A percentile compares a stretch with the other conserved stretches of the same genome.
Conservation (phyloP, 2,888 invertebrate species). For the Nebria salina region DNA sequence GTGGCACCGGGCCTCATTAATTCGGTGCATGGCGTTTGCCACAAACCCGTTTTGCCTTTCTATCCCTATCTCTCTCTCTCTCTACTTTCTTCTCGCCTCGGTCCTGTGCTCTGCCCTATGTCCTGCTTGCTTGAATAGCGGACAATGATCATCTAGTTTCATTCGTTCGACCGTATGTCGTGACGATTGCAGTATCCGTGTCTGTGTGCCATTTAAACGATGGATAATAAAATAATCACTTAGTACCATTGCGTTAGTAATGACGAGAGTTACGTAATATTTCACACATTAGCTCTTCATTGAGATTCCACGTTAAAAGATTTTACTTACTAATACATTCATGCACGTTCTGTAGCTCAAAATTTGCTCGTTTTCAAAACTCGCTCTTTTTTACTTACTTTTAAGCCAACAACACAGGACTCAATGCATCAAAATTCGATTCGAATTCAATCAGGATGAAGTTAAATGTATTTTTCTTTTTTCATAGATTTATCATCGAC, state of each 20-base stretch:
- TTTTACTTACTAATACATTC: no score
- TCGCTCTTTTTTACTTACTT: no score
- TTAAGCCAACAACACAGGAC: no score
- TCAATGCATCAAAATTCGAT: no score
- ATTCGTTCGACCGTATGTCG: neutral
- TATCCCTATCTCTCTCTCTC: neutral
- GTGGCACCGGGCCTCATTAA: slow-evolving; percentile 34
- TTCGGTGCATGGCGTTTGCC: slow-evolving; percentile 38
- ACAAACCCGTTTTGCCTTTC: slow-evolving; percentile 10
- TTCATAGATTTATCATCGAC: no score
- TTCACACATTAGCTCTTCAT: no score
- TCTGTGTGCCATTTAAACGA: neutral
- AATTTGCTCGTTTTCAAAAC: no score
- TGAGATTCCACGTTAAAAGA: no score
- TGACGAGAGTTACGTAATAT: no score
- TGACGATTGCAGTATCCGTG: neutral
- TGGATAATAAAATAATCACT: neutral
- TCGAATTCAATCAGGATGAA: no score
- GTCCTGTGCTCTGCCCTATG: neutral
- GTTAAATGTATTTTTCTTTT: no score
- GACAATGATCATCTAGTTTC: neutral
- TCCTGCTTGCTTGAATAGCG: neutral
- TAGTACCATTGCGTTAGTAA: neutral
- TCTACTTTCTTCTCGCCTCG: neutral
- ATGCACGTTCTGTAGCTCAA: no score